Evolutionary conservation across 2,797 vertebrate species (phyloP).

Genomic region (Lacerta bilineata): DNA sequence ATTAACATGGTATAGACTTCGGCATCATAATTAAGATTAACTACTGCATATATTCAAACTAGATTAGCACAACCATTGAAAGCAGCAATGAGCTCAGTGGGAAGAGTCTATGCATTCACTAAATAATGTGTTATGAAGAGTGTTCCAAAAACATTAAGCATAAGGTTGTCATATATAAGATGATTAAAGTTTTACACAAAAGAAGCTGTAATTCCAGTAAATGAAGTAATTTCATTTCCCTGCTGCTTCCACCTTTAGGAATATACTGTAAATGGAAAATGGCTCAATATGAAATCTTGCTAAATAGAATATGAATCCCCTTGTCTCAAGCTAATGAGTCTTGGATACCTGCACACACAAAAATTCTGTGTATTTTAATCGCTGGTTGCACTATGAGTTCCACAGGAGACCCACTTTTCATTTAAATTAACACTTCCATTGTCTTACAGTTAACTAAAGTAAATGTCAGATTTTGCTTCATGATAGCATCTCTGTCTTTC

Average conservation of each 20-base stretch:
- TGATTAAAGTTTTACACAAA: conserved; percentile 83
- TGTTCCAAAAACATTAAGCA: conserved; percentile 82
- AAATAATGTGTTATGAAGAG: conserved; percentile 82
- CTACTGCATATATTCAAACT: conserved; percentile 81
- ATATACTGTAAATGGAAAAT: conserved; percentile 79
- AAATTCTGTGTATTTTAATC: conserved; percentile 32
- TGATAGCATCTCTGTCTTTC: background rate
- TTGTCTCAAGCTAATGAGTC: conserved; percentile 78
- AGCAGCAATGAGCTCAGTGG: conserved; percentile 79
- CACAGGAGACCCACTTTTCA: conserved; percentile 38
- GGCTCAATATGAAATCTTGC: conserved; percentile 76
- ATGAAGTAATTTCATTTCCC: conserved; percentile 82
- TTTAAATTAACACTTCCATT: conserved; percentile 43
- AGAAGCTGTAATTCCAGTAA: conserved; percentile 81
- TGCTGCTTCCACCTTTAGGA: conserved; percentile 82
- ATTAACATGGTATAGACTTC: conserved; percentile 84
- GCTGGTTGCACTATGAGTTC: conserved; percentile 22
- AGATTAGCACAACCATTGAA: conserved; percentile 82
- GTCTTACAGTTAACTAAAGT: conserved; percentile 25
- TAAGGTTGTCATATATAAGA: conserved; percentile 85
- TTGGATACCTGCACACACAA: conserved; percentile 47
- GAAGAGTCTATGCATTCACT: conserved; percentile 77
- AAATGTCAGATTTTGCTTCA: conserved; percentile 28
- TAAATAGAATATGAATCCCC: conserved; percentile 78
- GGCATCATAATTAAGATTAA: conserved; percentile 85